Evolutionary conservation across 2,797 vertebrate species (phyloP).

Genomic region (Thalassophryne amazonica): DNA sequence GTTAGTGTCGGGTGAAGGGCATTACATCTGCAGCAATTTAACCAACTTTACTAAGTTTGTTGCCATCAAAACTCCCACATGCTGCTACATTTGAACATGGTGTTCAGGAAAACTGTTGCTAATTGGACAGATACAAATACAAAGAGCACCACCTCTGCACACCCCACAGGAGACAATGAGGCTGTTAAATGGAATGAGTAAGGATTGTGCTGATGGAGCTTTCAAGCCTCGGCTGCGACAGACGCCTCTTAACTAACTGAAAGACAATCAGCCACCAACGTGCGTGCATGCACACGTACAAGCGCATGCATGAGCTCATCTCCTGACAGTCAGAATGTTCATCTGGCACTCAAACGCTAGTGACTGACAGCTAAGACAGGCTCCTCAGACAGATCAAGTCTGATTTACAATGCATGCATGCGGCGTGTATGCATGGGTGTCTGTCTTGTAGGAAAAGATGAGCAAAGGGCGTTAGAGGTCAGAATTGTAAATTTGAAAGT

Average conservation of each 20-base stretch:
- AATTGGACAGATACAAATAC: constrained; percentile 41
- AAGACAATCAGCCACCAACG: constrained; percentile 1
- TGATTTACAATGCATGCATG: constrained; percentile 63
- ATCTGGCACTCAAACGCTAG: constrained; percentile 62
- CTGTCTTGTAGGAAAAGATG: constrained; percentile 24
- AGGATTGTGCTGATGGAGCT: constrained; percentile 41
- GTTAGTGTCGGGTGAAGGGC: not conserved
- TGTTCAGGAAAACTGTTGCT: constrained; percentile 24
- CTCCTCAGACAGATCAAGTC: constrained; percentile 70
- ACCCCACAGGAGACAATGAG: constrained; percentile 32
- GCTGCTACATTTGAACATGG: constrained; percentile 1
- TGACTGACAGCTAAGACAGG: constrained; percentile 64
- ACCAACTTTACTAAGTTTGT: not conserved
- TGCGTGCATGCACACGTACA: constrained; percentile 9
- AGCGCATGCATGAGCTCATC: constrained; percentile 39
- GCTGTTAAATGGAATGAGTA: constrained; percentile 39
- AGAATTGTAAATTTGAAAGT: constrained; percentile 64
- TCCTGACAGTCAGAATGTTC: constrained; percentile 62
- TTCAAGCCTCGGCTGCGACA: constrained; percentile 38
- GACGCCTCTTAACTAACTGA: constrained; percentile 39
- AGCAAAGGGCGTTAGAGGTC: constrained; percentile 56
- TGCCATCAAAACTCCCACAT: constrained; percentile 7
- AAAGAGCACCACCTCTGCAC: constrained; percentile 22
- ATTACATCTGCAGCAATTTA: not conserved
- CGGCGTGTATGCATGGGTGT: constrained; percentile 2